Percentiles rank a stretch among this genome's conserved stretches.
phyloP scores from a whole-genome alignment of 1,140 invertebrate genomes.

The Conus betulinus region DNA sequence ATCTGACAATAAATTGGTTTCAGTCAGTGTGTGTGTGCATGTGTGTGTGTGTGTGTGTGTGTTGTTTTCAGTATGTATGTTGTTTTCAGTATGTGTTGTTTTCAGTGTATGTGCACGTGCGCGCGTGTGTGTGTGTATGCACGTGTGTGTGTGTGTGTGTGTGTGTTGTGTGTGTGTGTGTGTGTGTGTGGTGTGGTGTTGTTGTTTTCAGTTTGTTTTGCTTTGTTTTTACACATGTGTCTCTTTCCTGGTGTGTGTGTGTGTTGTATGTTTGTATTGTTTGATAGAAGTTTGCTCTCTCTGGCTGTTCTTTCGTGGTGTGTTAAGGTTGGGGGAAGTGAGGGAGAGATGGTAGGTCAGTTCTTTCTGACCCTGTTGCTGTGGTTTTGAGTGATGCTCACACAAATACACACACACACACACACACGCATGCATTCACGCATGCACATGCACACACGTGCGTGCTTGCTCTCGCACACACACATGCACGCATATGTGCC shows the following conservation, averaged over 20 bases:
- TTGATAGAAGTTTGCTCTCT: not conserved
- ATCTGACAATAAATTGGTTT: no score
- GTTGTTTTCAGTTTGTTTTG: no score
- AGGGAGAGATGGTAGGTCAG: not conserved
- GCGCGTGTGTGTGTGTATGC: not conserved
- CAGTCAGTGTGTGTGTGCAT: no score
- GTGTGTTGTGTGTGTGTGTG: not conserved
- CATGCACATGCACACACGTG: no score
- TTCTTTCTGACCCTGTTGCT: not conserved
- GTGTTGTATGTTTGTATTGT: no score
- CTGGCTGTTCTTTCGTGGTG: not conserved
- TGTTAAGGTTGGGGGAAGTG: not conserved
- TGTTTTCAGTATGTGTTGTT: no score
- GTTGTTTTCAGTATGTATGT: no score
- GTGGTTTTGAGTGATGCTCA: not conserved
- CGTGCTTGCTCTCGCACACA: no score
- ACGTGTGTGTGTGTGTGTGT: not conserved
- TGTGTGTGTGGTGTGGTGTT: not conserved
- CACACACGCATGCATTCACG: not conserved
- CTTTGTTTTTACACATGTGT: not conserved
- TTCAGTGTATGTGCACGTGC: no score
- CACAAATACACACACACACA: not conserved
- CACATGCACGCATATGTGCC: no score
- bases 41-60: constrained; percentile 22
- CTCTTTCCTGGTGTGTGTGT: no score